Conservation (phyloP, 2,888 invertebrate genomes). For the Dicyrtomina minuta region DNA sequence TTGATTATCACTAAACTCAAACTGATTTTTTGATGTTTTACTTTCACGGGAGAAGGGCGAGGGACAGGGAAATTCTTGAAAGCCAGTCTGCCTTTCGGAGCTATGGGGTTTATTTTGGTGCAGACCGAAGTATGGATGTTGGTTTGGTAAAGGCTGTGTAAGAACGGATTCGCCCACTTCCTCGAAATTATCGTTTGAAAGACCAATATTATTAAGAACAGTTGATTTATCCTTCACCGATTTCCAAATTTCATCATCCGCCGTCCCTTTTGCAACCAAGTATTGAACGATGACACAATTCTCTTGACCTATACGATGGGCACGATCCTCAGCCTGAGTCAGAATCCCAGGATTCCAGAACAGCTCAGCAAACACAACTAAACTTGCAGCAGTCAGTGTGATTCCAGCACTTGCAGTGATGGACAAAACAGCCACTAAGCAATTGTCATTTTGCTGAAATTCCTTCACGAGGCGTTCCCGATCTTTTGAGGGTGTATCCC, state of each 20-base stretch:
- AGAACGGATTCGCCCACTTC: too few species aligned
- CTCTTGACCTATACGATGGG: conserved; percentile 87
- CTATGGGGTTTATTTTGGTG: too few species aligned
- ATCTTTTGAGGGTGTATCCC: conserved; percentile 70
- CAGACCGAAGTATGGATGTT: too few species aligned
- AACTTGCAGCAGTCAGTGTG: conserved; percentile 84
- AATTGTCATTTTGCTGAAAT: conserved; percentile 72
- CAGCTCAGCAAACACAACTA: conserved; percentile 90
- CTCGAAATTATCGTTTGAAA: too few species aligned
- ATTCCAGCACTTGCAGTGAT: conserved; percentile 89
- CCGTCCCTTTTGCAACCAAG: conserved; percentile 80
- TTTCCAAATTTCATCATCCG: conserved; percentile 93
- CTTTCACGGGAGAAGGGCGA: too few species aligned
- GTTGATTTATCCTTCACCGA: too few species aligned
- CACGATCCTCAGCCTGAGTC: conserved; percentile 92
- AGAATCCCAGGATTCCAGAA: conserved; percentile 97
- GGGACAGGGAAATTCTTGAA: too few species aligned
- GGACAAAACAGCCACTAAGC: conserved; percentile 79
- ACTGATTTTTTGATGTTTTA: too few species aligned
- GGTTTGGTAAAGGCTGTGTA: too few species aligned
- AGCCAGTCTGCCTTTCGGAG: too few species aligned
- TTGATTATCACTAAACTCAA: too few species aligned
- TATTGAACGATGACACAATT: conserved; percentile 78
- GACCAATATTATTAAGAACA: too few species aligned
- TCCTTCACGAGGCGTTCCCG: conserved; percentile 71